Percentiles rank a stretch among this genome's conserved stretches.
phyloP scores from a whole-genome alignment of 1,140 invertebrate species.

The Aphaenogaster rudis region DNA sequence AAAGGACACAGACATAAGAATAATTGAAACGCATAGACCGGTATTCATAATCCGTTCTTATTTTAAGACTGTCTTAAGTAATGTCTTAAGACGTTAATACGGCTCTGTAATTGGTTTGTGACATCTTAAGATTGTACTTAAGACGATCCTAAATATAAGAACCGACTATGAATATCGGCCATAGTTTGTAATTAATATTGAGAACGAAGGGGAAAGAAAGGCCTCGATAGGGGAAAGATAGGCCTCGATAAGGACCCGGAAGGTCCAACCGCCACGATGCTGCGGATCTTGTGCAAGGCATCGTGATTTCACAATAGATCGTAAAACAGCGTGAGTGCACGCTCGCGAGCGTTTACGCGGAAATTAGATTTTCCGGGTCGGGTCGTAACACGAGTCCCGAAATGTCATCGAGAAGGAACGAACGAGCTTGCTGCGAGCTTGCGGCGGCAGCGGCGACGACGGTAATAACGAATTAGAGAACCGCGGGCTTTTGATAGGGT shows the following conservation, averaged over 20 bases:
- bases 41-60: too few species aligned
- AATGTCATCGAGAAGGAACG: slow-evolving; percentile 37
- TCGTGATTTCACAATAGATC: slow-evolving; percentile 7
- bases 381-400: slow-evolving; percentile 32
- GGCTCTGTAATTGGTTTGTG: too few species aligned
- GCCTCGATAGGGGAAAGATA: background rate
- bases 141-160: too few species aligned
- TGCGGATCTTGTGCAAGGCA: background rate
- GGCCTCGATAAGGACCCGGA: background rate
- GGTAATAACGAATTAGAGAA: slow-evolving; percentile 76
- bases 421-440: slow-evolving; percentile 32
- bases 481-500: slow-evolving; percentile 80
- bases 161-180: too few species aligned
- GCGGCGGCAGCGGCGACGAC: slow-evolving; percentile 7
- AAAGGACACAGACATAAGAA: background rate
- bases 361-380: slow-evolving; percentile 43
- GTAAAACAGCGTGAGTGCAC: slow-evolving; percentile 13
- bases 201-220: background rate
- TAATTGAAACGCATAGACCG: background rate
- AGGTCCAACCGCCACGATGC: background rate
- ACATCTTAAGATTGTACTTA: too few species aligned
- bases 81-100: too few species aligned
- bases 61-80: too few species aligned
- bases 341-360: slow-evolving; percentile 54
- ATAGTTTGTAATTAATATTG: background rate